Percentiles rank a stretch among this genome's conserved stretches.
Evolutionary conservation across 2,888 invertebrate genomes (phyloP).

Genomic region (Pharmacophagus antenor): DNA sequence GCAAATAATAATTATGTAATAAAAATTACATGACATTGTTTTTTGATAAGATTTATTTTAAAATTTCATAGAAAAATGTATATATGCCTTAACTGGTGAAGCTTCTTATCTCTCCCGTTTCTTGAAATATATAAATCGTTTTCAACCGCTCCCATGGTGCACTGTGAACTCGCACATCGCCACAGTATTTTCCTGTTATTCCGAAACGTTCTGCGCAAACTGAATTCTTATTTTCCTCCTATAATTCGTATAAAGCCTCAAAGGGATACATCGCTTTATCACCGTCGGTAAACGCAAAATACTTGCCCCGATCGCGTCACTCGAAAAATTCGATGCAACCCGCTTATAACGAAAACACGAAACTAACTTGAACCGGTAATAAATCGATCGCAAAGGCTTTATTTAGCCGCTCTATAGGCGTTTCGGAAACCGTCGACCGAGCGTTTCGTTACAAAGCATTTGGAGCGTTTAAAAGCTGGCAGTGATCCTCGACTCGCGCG

Average conservation of each 20-base stretch:
- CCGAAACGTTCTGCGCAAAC: conserved; percentile 27
- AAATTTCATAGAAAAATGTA: too few species aligned
- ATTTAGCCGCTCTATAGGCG: conserved; percentile 53
- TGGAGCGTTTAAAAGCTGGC: conserved; percentile 56
- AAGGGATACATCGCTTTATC: conserved; percentile 31
- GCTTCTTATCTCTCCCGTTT: conserved; percentile 8
- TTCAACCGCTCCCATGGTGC: conserved; percentile 27
- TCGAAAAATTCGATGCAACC: conserved; percentile 44
- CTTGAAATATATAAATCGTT: conserved; percentile 26
- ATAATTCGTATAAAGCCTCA: conserved; percentile 31
- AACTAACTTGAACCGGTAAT: conserved; percentile 56
- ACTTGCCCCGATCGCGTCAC: conserved; percentile 22
- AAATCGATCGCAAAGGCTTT: conserved; percentile 57
- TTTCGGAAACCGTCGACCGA: conserved; percentile 54
- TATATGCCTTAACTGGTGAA: conserved; percentile 13
- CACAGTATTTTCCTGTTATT: conserved; percentile 33
- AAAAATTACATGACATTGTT: too few species aligned
- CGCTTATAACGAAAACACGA: conserved; percentile 43
- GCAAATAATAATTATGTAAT: too few species aligned
- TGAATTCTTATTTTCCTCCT: conserved; percentile 32
- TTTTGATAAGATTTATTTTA: too few species aligned
- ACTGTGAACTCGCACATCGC: conserved; percentile 26
- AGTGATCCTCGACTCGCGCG: conserved; percentile 51
- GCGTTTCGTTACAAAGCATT: conserved; percentile 50
- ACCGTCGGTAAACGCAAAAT: conserved; percentile 28